Base-by-base conservation (phyloP, 2,797 vertebrate species). In the Oryzias dopingdopingensis region DNA sequence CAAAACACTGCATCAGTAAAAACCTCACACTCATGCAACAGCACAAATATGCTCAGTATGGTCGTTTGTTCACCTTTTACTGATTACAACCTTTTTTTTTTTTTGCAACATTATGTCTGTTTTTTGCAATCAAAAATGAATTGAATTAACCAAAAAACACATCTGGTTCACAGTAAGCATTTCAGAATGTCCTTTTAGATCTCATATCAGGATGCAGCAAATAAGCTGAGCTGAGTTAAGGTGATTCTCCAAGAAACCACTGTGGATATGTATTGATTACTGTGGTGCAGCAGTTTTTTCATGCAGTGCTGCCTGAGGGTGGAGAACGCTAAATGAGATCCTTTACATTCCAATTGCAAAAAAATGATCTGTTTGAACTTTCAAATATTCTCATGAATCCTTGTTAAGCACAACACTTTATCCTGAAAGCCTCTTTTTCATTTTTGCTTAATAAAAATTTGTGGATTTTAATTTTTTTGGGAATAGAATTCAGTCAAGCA, bases 171-270 rank as follows among this genome's bases (percentile, higher is more conserved):
- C 32, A 12, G 32, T 37, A 3, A 37, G 2, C 59, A 41, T n/a
- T 41, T 59, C 55, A 60, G 46, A 14, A 10, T 74, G 10, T 61
- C 46, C 74, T 67, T 72, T 62, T 15, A 60, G 42, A 17, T 26
- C 10, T 51, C 16, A 53, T 42, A 3, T 24, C 54, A 32, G 2
- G 14, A 14, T 43, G 37, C 8, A 10, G 45, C 22, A 52, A 18
- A 26, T 15, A 18, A 18, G 18, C 4, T 18, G n/a, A 14, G 14
- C 17, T 49, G 40, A 40, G 6, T 42, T 8, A 42, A 18, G 42
- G 18, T 51, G 44, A 18, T 46, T 46, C 12, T 46, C 44, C 44
- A 22, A 46, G 44, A 46, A 42, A 20, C 18, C 18, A 5, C 7
- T 46, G 18, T 46, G 18, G 18, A 12, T 20, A 14, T 37, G 32